Percentiles rank a stretch among this genome's conserved stretches.
phyloP scores from a whole-genome alignment of 2,888 invertebrate genomes.

The Leptinotarsa juncta region DNA sequence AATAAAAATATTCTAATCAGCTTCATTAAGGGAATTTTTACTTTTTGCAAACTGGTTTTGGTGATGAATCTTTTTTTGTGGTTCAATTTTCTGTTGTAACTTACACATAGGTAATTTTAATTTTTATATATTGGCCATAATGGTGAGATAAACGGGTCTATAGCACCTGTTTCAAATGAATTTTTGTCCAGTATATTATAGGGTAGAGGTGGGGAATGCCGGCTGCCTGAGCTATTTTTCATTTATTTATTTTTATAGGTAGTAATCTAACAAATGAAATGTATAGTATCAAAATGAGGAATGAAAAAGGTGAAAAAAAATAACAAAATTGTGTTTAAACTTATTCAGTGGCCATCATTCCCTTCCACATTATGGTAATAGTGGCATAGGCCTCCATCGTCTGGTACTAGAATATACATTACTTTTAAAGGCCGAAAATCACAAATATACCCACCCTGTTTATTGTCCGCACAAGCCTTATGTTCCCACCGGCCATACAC shows the following conservation, averaged over 20 bases:
- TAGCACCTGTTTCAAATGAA: too few relatives aligned
- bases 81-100: too few relatives aligned
- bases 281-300: neutral
- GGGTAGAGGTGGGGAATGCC: too few relatives aligned
- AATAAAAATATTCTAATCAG: too few relatives aligned
- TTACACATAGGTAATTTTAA: too few relatives aligned
- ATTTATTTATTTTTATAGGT: neutral
- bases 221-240: too few relatives aligned
- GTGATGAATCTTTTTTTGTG: too few relatives aligned
- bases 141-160: too few relatives aligned
- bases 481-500: slow-evolving; percentile 26
- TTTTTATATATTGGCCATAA: too few relatives aligned
- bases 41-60: too few relatives aligned
- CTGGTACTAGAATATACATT: slow-evolving; percentile 7
- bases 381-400: neutral
- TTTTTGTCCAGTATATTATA: too few relatives aligned
- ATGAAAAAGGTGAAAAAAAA: neutral
- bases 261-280: neutral
- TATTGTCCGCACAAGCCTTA: slow-evolving; percentile 17
- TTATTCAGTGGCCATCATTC: slow-evolving; percentile 12
- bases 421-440: slow-evolving; percentile 12
- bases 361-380: slow-evolving; percentile 9
- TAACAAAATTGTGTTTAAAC: neutral
- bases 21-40: too few relatives aligned
- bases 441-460: neutral